A percentile compares a stretch with the other conserved stretches of the same genome.
Evolutionary conservation across 1,140 invertebrate genomes (phyloP).

Genomic region (Littorina saxatilis): DNA sequence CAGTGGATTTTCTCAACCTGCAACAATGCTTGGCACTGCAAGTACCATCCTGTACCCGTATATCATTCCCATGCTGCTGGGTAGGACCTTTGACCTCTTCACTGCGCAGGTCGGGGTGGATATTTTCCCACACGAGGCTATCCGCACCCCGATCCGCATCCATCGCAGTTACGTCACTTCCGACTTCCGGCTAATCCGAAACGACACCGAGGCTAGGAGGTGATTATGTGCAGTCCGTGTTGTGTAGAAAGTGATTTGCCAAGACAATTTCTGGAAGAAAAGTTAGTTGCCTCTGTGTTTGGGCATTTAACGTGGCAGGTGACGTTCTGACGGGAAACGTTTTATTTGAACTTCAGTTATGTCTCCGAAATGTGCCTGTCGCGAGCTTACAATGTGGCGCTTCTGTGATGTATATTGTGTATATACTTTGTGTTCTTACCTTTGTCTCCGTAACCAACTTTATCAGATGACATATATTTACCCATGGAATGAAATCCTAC

Average conservation of each 20-base stretch:
- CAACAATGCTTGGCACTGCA: background rate
- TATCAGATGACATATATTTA: too few relatives aligned
- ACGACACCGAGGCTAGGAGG: conserved; percentile 36
- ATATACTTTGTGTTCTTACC: too few relatives aligned
- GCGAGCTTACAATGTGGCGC: too few relatives aligned
- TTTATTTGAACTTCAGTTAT: too few relatives aligned
- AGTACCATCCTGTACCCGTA: conserved; percentile 28
- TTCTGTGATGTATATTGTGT: too few relatives aligned
- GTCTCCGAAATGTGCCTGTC: too few relatives aligned
- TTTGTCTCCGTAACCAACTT: too few relatives aligned
- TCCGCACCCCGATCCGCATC: conserved; percentile 32
- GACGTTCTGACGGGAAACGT: too few relatives aligned
- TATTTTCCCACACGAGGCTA: conserved; percentile 33
- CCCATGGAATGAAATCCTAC: too few relatives aligned
- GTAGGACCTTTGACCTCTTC: conserved; percentile 40
- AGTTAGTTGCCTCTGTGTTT: too few relatives aligned
- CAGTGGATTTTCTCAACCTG: too few relatives aligned
- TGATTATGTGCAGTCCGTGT: background rate
- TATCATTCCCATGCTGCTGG: conserved; percentile 44
- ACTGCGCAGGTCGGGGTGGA: conserved; percentile 40
- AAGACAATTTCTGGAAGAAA: background rate
- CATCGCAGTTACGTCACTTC: conserved; percentile 38
- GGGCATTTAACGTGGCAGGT: too few relatives aligned
- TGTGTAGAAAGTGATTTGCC: background rate
- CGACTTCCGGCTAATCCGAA: conserved; percentile 38